A percentile compares a stretch with the other conserved stretches of the same genome.
These are phyloP conservation scores for Procambarus clarkii DNA, from an alignment of 1,140 invertebrate genomes.

Conservation along the genomic window DNA sequence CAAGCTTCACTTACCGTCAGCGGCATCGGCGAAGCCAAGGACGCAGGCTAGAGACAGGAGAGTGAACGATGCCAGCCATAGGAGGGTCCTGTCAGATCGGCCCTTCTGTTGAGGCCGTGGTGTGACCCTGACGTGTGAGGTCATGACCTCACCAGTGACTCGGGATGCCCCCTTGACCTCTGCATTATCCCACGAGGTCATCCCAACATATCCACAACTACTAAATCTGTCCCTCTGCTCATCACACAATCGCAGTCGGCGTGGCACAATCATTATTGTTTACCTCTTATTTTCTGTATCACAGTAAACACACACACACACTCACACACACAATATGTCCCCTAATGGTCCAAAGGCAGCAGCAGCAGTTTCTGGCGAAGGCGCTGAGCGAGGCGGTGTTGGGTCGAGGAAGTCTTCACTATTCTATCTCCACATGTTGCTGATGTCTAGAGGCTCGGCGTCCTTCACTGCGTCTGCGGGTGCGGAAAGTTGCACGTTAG, in stretches of 20 bases:
- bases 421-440: too few relatives aligned
- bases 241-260: neutral
- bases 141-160: neutral
- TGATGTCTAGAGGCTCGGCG: too few relatives aligned
- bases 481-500: too few relatives aligned
- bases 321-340: neutral
- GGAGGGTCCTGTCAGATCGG: neutral
- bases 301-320: neutral
- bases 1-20: neutral
- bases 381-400: neutral
- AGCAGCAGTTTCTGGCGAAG: neutral
- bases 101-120: neutral
- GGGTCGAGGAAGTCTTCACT: neutral
- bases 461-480: too few relatives aligned
- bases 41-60: neutral
- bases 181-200: too few relatives aligned
- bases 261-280: neutral
- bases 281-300: neutral
- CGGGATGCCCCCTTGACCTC: neutral
- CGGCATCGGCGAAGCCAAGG: neutral
- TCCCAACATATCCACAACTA: neutral
- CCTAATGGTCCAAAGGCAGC: too few relatives aligned
- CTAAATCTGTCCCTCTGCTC: neutral
- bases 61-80: neutral
- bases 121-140: neutral